Conservation (phyloP, 2,797 vertebrate species). For the Acrocephalus scirpaceus region DNA sequence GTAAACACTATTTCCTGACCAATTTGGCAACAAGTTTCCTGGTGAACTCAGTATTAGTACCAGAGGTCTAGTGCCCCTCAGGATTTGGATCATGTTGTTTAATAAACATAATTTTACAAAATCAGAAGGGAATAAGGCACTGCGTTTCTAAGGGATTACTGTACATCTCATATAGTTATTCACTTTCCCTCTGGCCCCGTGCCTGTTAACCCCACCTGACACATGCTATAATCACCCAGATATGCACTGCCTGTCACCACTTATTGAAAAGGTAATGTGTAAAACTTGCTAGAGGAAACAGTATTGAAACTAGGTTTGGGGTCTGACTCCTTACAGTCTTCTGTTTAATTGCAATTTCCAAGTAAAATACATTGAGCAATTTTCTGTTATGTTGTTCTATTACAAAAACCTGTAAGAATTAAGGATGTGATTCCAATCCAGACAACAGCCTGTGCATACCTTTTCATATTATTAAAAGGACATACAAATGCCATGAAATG, state of each 20-base stretch:
- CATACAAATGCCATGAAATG: background rate
- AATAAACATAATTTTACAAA: slow-evolving; percentile 45
- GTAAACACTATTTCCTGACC: slow-evolving; percentile 36
- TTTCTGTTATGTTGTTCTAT: slow-evolving; percentile 35
- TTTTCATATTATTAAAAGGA: background rate
- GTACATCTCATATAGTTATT: slow-evolving; percentile 49
- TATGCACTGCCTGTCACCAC: slow-evolving; percentile 69
- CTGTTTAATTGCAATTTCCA: slow-evolving; percentile 62
- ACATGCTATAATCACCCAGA: slow-evolving; percentile 65
- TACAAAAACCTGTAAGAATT: slow-evolving; percentile 19
- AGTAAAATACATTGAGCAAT: slow-evolving; percentile 48
- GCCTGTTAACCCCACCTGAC: slow-evolving; percentile 61
- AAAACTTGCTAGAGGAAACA: slow-evolving; percentile 63
- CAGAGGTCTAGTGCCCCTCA: slow-evolving; percentile 1
- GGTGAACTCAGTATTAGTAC: slow-evolving; percentile 15
- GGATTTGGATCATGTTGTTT: slow-evolving; percentile 49
- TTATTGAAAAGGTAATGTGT: slow-evolving; percentile 58
- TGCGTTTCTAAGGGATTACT: slow-evolving; percentile 59
- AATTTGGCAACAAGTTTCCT: slow-evolving; percentile 23
- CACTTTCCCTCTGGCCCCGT: slow-evolving; percentile 54
- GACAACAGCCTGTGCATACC: slow-evolving; percentile 4
- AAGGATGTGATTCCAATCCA: slow-evolving; percentile 9
- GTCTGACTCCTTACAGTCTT: slow-evolving; percentile 34
- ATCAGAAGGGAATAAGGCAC: slow-evolving; percentile 50
- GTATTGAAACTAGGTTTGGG: slow-evolving; percentile 53